Percentiles rank a stretch among this genome's conserved stretches.
Evolutionary conservation across 2,113 vertebrate species (phyloP).

Genomic region (Otis tarda): DNA sequence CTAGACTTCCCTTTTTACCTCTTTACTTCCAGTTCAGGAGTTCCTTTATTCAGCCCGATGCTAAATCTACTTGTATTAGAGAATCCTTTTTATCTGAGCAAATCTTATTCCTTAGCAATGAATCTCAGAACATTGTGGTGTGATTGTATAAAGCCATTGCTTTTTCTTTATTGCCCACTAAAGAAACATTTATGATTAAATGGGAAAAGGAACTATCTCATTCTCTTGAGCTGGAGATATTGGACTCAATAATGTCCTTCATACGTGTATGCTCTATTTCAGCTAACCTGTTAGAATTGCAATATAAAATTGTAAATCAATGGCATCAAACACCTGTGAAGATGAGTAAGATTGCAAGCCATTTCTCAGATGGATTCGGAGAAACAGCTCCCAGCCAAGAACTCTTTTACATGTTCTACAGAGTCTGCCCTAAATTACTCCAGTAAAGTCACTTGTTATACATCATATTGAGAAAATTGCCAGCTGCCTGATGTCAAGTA

Average conservation of each 20-base stretch:
- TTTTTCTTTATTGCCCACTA: slow-evolving; percentile 73
- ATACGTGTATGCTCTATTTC: slow-evolving; percentile 69
- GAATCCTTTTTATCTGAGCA: slow-evolving; percentile 62
- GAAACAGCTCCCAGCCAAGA: slow-evolving; percentile 63
- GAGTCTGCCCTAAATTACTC: slow-evolving; percentile 62
- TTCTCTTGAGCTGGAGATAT: slow-evolving; percentile 70
- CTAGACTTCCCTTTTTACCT: slow-evolving; percentile 35
- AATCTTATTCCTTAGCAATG: slow-evolving; percentile 71
- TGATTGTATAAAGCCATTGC: slow-evolving; percentile 72
- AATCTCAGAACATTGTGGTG: slow-evolving; percentile 68
- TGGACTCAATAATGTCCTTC: slow-evolving; percentile 71
- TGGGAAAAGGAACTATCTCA: slow-evolving; percentile 69
- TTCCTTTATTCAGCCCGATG: slow-evolving; percentile 56
- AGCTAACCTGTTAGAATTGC: slow-evolving; percentile 72
- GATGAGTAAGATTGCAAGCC: slow-evolving; percentile 66
- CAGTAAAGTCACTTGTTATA: slow-evolving; percentile 64
- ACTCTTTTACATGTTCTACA: slow-evolving; percentile 60
- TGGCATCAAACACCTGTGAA: slow-evolving; percentile 71
- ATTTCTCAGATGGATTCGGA: slow-evolving; percentile 66
- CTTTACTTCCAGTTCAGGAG: slow-evolving; percentile 57
- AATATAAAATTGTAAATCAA: slow-evolving; percentile 70
- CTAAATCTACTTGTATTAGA: slow-evolving; percentile 60
- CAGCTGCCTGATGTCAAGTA: slow-evolving; percentile 55
- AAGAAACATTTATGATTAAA: slow-evolving; percentile 77
- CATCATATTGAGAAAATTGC: slow-evolving; percentile 58